Evolutionary conservation across 2,113 vertebrate genomes (phyloP).

Genomic region (Scortum barcoo): DNA sequence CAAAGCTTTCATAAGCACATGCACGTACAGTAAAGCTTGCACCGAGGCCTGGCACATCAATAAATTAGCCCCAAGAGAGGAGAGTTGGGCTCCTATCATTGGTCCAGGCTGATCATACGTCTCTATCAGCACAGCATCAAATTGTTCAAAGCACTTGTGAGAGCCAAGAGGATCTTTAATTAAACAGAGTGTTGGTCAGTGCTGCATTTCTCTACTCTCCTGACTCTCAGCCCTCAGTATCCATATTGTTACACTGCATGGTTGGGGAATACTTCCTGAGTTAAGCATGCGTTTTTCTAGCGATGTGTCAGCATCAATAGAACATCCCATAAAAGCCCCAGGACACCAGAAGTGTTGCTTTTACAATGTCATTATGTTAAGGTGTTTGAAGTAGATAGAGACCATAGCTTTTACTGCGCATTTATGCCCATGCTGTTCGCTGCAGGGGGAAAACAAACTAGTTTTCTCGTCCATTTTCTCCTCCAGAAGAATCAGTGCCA

Average conservation of each 20-base stretch:
- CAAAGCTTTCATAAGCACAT: conserved; percentile 71
- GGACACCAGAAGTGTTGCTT: conserved; percentile 49
- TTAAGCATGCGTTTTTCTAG: conserved; percentile 32
- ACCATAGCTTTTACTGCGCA: conserved; percentile 40
- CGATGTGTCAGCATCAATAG: conserved; percentile 66
- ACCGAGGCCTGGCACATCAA: conserved; percentile 68
- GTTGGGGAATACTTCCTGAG: conserved; percentile 7
- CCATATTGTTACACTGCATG: conserved; percentile 43
- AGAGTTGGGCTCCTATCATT: conserved; percentile 67
- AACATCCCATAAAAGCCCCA: conserved; percentile 53
- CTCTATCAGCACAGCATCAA: conserved; percentile 74
- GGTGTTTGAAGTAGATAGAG: conserved; percentile 46
- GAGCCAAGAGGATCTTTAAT: conserved; percentile 78
- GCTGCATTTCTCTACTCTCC: conserved; percentile 52
- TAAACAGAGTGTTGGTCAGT: conserved; percentile 75
- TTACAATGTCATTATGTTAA: conserved; percentile 70
- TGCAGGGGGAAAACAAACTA: conserved; percentile 44
- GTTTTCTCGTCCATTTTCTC: conserved; percentile 57
- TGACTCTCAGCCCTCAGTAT: conserved; percentile 18
- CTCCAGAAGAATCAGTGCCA: conserved; percentile 52
- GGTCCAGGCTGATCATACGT: conserved; percentile 67
- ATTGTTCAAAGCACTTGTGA: conserved; percentile 73
- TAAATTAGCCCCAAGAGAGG: conserved; percentile 79
- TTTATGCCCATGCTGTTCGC: conserved; percentile 44
- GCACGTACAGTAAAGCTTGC: conserved; percentile 66